phyloP scores from a whole-genome alignment of 2,113 vertebrate species.

The Rhynchomys soricoides region DNA sequence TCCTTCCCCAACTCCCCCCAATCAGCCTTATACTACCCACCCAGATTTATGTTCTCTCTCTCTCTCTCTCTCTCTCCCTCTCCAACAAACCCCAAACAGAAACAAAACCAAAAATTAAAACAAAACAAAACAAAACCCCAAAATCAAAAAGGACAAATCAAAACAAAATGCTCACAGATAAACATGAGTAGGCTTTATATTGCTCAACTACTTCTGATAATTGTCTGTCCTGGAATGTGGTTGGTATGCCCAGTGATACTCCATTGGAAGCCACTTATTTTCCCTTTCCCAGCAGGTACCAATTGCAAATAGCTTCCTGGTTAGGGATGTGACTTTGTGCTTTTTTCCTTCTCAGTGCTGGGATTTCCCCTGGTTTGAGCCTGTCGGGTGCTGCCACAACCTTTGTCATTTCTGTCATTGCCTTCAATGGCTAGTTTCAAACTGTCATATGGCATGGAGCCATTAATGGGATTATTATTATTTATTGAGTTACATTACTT shows the following conservation, averaged over 20 bases:
- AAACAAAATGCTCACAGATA: background rate
- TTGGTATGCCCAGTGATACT: background rate
- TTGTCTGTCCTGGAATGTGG: background rate
- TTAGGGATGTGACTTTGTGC: background rate
- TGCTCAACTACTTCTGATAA: background rate
- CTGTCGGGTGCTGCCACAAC: background rate
- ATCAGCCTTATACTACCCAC: background rate
- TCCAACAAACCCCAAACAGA: background rate
- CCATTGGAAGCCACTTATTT: background rate
- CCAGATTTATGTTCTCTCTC: background rate
- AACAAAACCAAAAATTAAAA: background rate
- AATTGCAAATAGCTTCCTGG: background rate
- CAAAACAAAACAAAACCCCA: background rate
- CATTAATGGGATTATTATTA: background rate
- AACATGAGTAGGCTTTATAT: background rate
- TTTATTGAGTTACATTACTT: slow-evolving; percentile 2
- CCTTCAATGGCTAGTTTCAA: slow-evolving; percentile 6
- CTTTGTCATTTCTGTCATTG: background rate
- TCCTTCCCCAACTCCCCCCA: background rate
- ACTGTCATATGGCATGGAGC: background rate
- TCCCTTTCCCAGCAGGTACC: background rate
- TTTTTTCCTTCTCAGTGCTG: background rate
- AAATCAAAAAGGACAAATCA: background rate
- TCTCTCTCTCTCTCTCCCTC: too few species aligned
- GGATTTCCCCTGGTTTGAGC: background rate